Conservation (phyloP, 2,888 invertebrate species). For the Platerodrilus igneus region DNA sequence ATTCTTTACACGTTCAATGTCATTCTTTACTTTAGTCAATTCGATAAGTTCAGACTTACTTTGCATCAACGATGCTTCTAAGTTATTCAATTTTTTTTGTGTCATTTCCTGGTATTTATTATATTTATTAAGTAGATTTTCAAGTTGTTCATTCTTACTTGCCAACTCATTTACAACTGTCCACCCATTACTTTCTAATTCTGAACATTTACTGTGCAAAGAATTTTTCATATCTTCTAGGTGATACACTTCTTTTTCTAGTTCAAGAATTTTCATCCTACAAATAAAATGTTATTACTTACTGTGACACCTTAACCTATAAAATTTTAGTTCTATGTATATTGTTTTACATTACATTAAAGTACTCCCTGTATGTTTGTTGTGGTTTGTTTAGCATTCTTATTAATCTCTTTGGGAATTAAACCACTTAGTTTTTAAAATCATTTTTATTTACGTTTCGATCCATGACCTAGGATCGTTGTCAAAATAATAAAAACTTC, state of each 20-base stretch:
- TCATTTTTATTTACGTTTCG: too few species aligned
- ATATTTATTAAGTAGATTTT: slow-evolving; percentile 12
- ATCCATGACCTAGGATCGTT: too few species aligned
- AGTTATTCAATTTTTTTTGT: slow-evolving; percentile 13
- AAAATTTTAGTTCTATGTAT: too few species aligned
- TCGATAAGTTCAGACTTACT: slow-evolving; percentile 21
- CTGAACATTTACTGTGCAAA: slow-evolving; percentile 18
- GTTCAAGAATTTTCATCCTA: slow-evolving; percentile 26
- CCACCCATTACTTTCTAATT: slow-evolving; percentile 24
- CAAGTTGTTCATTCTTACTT: slow-evolving; percentile 23
- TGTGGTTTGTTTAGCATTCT: too few species aligned
- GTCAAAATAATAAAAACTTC: too few species aligned
- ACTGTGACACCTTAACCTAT: too few species aligned
- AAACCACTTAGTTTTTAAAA: too few species aligned
- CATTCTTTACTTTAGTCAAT: slow-evolving; percentile 15
- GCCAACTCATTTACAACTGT: slow-evolving; percentile 19
- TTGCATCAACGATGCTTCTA: slow-evolving; percentile 16
- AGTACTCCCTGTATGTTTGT: too few species aligned
- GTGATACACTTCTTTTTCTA: slow-evolving; percentile 23
- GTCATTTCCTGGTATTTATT: slow-evolving; percentile 12
- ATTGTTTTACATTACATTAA: too few species aligned
- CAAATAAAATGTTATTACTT: too few species aligned
- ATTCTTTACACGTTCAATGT: slow-evolving; percentile 12
- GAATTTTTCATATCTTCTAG: slow-evolving; percentile 17
- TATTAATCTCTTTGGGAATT: too few species aligned